phyloP scores from a whole-genome alignment of 2,797 vertebrate species.

The Masticophis lateralis region DNA sequence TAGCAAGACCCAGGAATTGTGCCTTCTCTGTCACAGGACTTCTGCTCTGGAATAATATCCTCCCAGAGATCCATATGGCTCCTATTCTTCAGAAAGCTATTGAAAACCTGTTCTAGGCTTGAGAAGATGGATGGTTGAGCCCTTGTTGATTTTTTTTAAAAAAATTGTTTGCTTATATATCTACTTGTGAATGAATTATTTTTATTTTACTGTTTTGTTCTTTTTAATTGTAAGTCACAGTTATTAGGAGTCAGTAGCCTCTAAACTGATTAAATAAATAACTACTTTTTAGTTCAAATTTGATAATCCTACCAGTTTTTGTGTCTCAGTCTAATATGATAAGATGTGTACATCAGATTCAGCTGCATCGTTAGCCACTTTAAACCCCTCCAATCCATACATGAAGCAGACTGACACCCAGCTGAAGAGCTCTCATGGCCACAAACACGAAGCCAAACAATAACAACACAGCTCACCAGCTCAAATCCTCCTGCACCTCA shows the following conservation, averaged over 20 bases:
- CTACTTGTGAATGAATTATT: background rate
- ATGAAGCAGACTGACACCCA: no score
- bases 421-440: no score
- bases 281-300: background rate
- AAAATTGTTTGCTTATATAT: background rate
- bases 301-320: background rate
- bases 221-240: background rate
- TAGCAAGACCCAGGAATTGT: background rate
- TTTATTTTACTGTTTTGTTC: background rate
- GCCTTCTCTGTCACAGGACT: background rate
- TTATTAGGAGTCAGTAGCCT: background rate
- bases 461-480: no score
- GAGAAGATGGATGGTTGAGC: background rate
- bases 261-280: background rate
- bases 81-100: background rate
- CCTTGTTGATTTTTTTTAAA: background rate
- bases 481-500: no score
- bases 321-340: background rate
- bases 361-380: no score
- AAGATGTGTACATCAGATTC: background rate
- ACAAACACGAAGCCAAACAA: no score
- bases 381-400: no score
- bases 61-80: background rate
- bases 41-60: background rate
- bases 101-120: background rate